Base-by-base conservation (phyloP, 2,113 vertebrate species). In the Ibidorhyncha struthersii region DNA sequence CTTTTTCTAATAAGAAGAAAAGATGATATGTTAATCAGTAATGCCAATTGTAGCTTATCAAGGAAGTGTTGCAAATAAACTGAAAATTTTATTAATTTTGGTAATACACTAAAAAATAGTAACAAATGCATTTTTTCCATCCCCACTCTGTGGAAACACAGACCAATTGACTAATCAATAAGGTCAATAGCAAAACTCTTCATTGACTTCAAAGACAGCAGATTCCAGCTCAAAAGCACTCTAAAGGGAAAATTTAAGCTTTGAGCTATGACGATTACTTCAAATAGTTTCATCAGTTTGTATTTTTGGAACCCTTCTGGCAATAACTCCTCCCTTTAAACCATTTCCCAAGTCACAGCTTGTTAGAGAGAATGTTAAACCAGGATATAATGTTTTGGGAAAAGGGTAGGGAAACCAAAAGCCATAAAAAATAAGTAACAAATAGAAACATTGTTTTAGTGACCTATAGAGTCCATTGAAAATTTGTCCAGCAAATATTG, bases 341-440 rank as follows among this genome's bases (percentile, higher is more conserved):
- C 56, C 25, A 87, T 91, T 94, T 91, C 77, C 77, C 77, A 89
- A 82, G 83, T 96, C 91, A 90, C 47, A 92, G 69, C 45, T 91
- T 87, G 65, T 95, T 89, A 89, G 83, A 84, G 6, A 91, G 56
- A 90, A 76, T 27, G 32, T 78, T 95, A 88, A 95, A 95, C 8
- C 7, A 91, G 59, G 47, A 89, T 82, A 85, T 91, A 91, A 95
- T 58, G 38, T 96, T 94, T 89, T 62, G 69, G 77, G 81, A 76
- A 97, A 97, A 94, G 69, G 40, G 73, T 89, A 96, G 38, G 45
- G 43, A 95, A 95, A 71, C 62, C 58, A 96, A 90, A 91, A 90
- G 63, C 84, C 29, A 19, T 72, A 81, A 88, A 58, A 87, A 86
- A 95, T 74, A 93, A 95, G 85, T 26, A 94, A 82, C 45, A 91